Evolutionary conservation across 2,797 vertebrate genomes (phyloP).

Genomic region (Diplodus sargus): DNA sequence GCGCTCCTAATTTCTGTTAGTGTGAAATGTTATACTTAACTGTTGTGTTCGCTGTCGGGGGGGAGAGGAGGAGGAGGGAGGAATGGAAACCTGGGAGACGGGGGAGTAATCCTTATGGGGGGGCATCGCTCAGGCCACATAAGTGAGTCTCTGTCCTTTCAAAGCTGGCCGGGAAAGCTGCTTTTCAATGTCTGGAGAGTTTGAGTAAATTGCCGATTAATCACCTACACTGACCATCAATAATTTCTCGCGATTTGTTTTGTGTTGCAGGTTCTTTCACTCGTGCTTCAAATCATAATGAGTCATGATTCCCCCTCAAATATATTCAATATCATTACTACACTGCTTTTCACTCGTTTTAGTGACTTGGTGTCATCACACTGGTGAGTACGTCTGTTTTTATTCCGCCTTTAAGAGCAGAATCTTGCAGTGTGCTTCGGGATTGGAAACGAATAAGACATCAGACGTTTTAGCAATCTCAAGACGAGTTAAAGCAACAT

Average conservation of each 20-base stretch:
- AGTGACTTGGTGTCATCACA: no score
- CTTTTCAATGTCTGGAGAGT: constrained; percentile 17
- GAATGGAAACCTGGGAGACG: constrained; percentile 52
- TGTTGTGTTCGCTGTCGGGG: constrained; percentile 73
- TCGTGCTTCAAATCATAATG: constrained; percentile 11
- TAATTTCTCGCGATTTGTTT: constrained; percentile 38
- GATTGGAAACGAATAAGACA: background rate
- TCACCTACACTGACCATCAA: constrained; percentile 32
- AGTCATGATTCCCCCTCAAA: background rate
- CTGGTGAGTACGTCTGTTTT: no score
- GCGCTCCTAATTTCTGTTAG: constrained; percentile 80
- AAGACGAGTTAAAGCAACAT: background rate
- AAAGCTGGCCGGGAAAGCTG: constrained; percentile 23
- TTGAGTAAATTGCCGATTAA: constrained; percentile 37
- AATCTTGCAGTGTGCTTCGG: background rate
- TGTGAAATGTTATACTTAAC: constrained; percentile 79
- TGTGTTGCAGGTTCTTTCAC: constrained; percentile 12
- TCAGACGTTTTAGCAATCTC: background rate
- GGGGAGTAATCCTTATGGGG: constrained; percentile 36
- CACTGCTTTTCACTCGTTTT: no score
- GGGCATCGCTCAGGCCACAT: constrained; percentile 31
- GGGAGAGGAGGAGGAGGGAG: background rate
- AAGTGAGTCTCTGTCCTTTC: constrained; percentile 54
- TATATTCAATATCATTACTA: background rate
- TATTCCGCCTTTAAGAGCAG: background rate